phyloP scores from a whole-genome alignment of 2,113 vertebrate genomes.

The Sigmodon hispidus region DNA sequence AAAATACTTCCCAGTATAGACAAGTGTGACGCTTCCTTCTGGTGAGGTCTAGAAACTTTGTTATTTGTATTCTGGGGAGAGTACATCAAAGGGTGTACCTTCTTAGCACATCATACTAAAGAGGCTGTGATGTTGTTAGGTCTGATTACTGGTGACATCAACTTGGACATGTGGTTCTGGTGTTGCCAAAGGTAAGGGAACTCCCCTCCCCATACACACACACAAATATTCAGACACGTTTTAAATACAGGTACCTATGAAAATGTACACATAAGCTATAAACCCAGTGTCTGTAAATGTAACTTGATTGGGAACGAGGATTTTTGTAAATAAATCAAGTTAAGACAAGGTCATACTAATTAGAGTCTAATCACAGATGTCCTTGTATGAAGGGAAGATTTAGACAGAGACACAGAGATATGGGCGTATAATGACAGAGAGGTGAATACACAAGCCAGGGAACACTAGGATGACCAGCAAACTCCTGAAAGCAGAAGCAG shows the following conservation, averaged over 20 bases:
- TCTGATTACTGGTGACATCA: not conserved
- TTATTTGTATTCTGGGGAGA: not conserved
- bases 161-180: not conserved
- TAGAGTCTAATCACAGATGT: not conserved
- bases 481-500: not conserved
- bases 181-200: not conserved
- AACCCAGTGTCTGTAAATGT: not conserved
- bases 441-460: not conserved
- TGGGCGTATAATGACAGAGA: not conserved
- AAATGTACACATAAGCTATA: not conserved
- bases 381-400: not conserved
- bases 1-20: not conserved
- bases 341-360: not conserved
- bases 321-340: slow-evolving; percentile 17
- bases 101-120: not conserved
- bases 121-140: not conserved
- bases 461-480: not conserved
- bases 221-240: not conserved
- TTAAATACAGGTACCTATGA: not conserved
- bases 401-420: slow-evolving; percentile 6
- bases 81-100: not conserved
- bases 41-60: not conserved
- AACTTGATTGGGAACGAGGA: not conserved
- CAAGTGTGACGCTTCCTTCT: not conserved
- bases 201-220: too few relatives aligned